Evolutionary conservation across 1,140 invertebrate species (phyloP).

Genomic region (Hycleus cichorii): DNA sequence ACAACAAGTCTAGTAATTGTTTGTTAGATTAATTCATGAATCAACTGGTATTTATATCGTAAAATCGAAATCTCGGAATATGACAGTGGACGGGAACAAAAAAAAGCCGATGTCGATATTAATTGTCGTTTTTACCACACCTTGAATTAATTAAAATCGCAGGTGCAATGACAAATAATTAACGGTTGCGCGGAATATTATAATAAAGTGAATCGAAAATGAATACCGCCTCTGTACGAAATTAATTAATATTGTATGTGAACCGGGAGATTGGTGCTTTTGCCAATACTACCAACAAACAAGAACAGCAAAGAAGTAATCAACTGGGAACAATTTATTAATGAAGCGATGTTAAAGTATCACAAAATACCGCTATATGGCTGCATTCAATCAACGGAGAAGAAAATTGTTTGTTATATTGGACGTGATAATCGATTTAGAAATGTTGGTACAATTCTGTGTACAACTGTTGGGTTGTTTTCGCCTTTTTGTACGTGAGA

Average conservation of each 20-base stretch:
- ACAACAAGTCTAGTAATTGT: too few relatives aligned
- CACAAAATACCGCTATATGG: constrained; percentile 13
- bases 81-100: too few relatives aligned
- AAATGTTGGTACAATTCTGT: constrained; percentile 11
- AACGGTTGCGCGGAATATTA: background rate
- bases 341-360: constrained; percentile 14
- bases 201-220: constrained; percentile 8
- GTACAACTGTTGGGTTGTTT: constrained; percentile 7
- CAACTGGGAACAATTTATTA: constrained; percentile 15
- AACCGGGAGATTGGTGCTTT: too few relatives aligned
- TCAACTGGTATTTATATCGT: too few relatives aligned
- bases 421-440: constrained; percentile 16
- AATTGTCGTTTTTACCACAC: too few relatives aligned
- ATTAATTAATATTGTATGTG: too few relatives aligned
- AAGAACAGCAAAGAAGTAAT: constrained; percentile 4
- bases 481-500: background rate
- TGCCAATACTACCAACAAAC: too few relatives aligned
- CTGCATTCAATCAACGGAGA: constrained; percentile 9
- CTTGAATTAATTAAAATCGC: too few relatives aligned
- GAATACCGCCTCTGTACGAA: background rate
- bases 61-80: too few relatives aligned
- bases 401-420: constrained; percentile 12
- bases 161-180: too few relatives aligned
- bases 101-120: too few relatives aligned
- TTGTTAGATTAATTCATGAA: too few relatives aligned